Evolutionary conservation across 2,113 vertebrate species (phyloP).

Genomic region (Phalacrocorax brasilianus): DNA sequence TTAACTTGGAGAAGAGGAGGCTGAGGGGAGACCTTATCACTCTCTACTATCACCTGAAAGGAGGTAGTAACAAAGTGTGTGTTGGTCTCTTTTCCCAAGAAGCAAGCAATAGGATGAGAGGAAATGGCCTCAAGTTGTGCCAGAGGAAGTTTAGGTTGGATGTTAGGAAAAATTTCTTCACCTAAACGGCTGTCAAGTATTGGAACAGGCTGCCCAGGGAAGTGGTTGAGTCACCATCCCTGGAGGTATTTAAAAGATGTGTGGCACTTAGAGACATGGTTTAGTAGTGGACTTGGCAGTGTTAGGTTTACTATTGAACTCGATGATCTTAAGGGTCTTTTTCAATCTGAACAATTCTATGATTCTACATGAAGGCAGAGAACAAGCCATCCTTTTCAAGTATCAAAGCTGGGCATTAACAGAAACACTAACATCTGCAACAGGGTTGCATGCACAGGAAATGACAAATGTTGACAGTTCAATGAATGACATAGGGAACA

Average conservation of each 20-base stretch:
- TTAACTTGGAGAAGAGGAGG: not conserved
- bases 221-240: not conserved
- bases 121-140: accelerated
- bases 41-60: not conserved
- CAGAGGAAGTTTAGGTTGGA: not conserved
- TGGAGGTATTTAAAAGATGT: not conserved
- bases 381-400: not conserved
- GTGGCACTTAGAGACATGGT: not conserved
- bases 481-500: not conserved
- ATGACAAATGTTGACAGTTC: not conserved
- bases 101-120: not conserved
- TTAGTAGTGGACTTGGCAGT: not conserved
- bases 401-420: not conserved
- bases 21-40: no score
- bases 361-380: not conserved
- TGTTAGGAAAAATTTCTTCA: not conserved
- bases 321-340: not conserved
- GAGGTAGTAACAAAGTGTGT: not conserved
- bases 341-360: not conserved
- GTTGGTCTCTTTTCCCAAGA: not conserved
- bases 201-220: not conserved
- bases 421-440: not conserved
- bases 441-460: not conserved
- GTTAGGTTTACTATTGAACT: not conserved
- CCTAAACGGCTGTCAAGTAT: not conserved